Evolutionary conservation across 2,888 invertebrate genomes (phyloP), one percentile per base, ranked within the genome.

Genomic region (Vesta saturnalis): DNA sequence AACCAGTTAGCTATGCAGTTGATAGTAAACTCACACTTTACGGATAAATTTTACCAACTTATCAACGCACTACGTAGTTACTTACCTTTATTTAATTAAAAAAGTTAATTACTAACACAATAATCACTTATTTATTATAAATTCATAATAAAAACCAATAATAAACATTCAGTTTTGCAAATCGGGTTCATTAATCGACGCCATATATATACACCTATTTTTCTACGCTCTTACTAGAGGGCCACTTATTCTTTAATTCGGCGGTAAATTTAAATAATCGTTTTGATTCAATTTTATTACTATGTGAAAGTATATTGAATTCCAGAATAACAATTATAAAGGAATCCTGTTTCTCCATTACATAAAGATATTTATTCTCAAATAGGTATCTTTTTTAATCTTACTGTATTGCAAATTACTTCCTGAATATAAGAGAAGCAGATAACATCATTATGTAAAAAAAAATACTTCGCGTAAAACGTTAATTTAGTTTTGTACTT

Each of bases 1-100:
- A 60, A 68, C 30, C 10, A 60, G 55, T 55, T 60, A 30, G 55
- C 1, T 47, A 15, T 30, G 58, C 60, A 65, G 43, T 60, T 30
- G 59, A n/a, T 8, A 52, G 46, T 54, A 59, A 64, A 58, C 15
- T 16, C 10, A 18, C n/a, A 15, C 35, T 15, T 23, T 4, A 16
- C 35, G n/a, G 1, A 4, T 1, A 8, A 1, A 16, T 18, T 19
- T 39, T 30, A 12, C 14, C 15, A 12, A 8, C 16, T 16, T 35
- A n/a, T n/a, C 35, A 14, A 1, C 2, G 12, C 10, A 16, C 15
- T 16, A 1, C n/a, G n/a, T n/a, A 35, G 16, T 19, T 58, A 43
- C 58, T 58, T n/a, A 60, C 59, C 59, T 60, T 60, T 60, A 14
- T 15, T 19, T 15, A 47, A 39, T 47, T 43, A 12, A 46, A 19